phyloP scores from a whole-genome alignment of 2,113 vertebrate genomes.

The Romanogobio albipinnatus region DNA sequence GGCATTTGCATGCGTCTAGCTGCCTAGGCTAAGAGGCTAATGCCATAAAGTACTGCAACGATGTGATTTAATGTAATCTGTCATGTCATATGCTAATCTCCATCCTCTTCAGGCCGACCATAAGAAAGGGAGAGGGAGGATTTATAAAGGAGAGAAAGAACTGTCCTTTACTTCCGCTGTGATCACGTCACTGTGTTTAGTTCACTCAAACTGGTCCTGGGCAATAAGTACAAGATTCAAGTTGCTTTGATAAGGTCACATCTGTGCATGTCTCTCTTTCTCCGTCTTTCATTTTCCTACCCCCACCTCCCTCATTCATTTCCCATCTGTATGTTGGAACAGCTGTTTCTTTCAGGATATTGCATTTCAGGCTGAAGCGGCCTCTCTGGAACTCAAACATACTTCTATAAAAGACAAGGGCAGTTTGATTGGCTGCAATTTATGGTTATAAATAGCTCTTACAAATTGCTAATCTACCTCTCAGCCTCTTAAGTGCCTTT shows the following conservation, averaged over 20 bases:
- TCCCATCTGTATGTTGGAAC: slow-evolving; percentile 50
- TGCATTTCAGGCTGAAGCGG: slow-evolving; percentile 57
- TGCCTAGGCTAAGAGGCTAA: slow-evolving; percentile 97
- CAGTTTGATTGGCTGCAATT: slow-evolving; percentile 60
- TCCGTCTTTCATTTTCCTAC: slow-evolving; percentile 27
- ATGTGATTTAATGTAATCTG: slow-evolving; percentile 99
- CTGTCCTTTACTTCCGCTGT: slow-evolving; percentile 72
- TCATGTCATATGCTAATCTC: slow-evolving; percentile 99
- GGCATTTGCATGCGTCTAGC: slow-evolving; percentile 96
- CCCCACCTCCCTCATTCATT: background rate
- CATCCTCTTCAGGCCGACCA: slow-evolving; percentile 89
- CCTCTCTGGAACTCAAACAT: slow-evolving; percentile 61
- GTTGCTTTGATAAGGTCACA: slow-evolving; percentile 90
- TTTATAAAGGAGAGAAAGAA: slow-evolving; percentile 83
- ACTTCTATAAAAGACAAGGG: slow-evolving; percentile 62
- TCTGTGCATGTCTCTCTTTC: slow-evolving; percentile 77
- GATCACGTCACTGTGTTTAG: slow-evolving; percentile 84
- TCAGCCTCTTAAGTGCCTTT: slow-evolving; percentile 68
- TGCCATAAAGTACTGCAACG: slow-evolving; percentile 93
- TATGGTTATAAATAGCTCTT: slow-evolving; percentile 68
- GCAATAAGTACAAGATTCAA: slow-evolving; percentile 86
- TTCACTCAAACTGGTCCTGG: slow-evolving; percentile 88
- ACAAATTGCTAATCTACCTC: slow-evolving; percentile 71
- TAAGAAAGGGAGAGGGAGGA: slow-evolving; percentile 81
- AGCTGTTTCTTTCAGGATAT: slow-evolving; percentile 65